Base-by-base conservation (phyloP, 1,140 invertebrate genomes). In the Rhynchophorus ferrugineus region DNA sequence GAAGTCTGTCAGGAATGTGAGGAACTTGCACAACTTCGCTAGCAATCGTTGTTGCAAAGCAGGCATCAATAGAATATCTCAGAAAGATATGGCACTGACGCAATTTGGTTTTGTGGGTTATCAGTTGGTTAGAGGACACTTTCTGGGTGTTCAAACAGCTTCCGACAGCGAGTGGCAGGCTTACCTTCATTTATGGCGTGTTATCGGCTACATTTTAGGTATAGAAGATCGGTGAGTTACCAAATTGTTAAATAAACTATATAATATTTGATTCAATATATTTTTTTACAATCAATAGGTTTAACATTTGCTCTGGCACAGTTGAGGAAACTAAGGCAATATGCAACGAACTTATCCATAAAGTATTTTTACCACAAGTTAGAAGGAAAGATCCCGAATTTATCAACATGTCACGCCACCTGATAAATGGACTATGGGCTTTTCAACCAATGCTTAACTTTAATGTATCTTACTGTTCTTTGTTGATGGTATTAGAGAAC, bases 31-130 rank as follows among this genome's bases (percentile, higher is more conserved):
- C 59, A 74, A 80, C 14, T 66, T 73, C 1, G 81, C 80, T 0
- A 80, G 75, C 35, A 61, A 58, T 42, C 66, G 71, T 34, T 72
- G 74, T 1, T 72, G 70, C n/a, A 67, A 71, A 8, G 64, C 64
- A 1, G 80, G 80, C 1, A 63, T 77, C 1, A 59, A 64, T 7
- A 45, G 48, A 38, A 77, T 80, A 14, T 79, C 79, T 0, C 91
- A 95, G 68, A 76, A 82, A 52, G 90, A 94, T 57, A 81, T 95
- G 78, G 83, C 82, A 0, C 61, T 93, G 0, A 92, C 91, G 0
- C 87, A 88, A 65, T 91, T 89, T 60, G 87, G 86, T 6, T 95
- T 95, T 61, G 81, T 94, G 57, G 91, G 89, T 1, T 82, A 84
- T 44, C 76, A 82, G 0, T 59, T 91, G 0, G 54, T 87, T 3